phyloP scores from a whole-genome alignment of 2,888 invertebrate genomes.

The Sesia bembeciformis region DNA sequence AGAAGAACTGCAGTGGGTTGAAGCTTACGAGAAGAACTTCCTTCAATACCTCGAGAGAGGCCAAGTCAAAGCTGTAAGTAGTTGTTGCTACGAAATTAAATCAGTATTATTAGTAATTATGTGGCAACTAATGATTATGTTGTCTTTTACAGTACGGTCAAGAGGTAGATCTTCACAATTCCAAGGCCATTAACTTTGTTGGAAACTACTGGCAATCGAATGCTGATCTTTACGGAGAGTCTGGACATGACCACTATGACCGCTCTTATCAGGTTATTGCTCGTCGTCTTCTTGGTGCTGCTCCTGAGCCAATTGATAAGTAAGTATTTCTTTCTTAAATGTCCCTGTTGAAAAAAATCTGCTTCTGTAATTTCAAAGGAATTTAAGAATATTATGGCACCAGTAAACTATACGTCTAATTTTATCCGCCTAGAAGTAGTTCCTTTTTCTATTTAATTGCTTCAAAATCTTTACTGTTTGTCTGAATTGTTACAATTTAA shows the following conservation, averaged over 20 bases:
- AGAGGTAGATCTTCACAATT: slow-evolving; percentile 38
- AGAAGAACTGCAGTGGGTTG: slow-evolving; percentile 70
- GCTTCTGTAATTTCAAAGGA: no score
- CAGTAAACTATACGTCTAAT: no score
- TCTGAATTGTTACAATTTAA: no score
- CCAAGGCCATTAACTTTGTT: slow-evolving; percentile 68
- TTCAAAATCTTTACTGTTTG: no score
- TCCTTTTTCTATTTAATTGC: no score
- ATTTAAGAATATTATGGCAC: no score
- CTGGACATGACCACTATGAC: slow-evolving; percentile 35
- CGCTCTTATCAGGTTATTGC: slow-evolving; percentile 76
- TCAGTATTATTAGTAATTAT: neutral
- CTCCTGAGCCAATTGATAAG: slow-evolving; percentile 32
- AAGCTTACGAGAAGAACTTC: slow-evolving; percentile 72
- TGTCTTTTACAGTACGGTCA: slow-evolving; percentile 37
- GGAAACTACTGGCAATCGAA: slow-evolving; percentile 75
- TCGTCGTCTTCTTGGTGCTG: slow-evolving; percentile 50
- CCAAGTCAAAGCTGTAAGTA: slow-evolving; percentile 75
- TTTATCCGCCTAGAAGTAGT: no score
- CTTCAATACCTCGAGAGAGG: slow-evolving; percentile 67
- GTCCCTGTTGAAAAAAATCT: neutral
- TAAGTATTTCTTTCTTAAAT: slow-evolving; percentile 15
- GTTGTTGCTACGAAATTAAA: slow-evolving; percentile 10
- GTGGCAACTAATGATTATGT: neutral
- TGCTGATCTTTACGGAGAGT: slow-evolving; percentile 52